phyloP scores from a whole-genome alignment of 2,888 invertebrate species.

The Eucriotettix oculatus region DNA sequence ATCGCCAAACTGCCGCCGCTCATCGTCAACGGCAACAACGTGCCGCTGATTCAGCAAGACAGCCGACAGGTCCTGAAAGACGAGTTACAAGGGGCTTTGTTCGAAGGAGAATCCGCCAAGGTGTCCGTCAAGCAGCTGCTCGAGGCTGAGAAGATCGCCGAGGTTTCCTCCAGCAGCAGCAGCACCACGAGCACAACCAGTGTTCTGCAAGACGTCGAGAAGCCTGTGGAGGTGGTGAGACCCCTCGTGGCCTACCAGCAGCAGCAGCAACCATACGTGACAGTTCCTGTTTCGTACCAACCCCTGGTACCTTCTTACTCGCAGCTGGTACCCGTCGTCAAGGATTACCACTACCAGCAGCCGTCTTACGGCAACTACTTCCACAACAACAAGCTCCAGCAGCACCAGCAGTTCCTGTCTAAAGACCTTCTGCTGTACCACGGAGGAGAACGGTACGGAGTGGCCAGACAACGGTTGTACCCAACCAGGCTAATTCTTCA shows the following conservation, averaged over 20 bases:
- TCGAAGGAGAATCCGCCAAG: not conserved
- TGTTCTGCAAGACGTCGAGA: not conserved
- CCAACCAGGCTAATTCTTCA: not conserved
- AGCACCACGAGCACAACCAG: not conserved
- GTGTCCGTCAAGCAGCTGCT: not conserved
- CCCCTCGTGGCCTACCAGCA: not conserved
- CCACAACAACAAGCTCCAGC: too few species aligned
- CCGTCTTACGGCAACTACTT: too few species aligned
- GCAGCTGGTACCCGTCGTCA: too few species aligned
- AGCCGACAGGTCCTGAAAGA: not conserved
- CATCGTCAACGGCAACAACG: not conserved
- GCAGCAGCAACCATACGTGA: not conserved
- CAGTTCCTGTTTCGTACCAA: not conserved
- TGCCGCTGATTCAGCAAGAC: not conserved
- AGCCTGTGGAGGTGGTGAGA: not conserved
- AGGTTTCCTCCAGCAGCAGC: not conserved
- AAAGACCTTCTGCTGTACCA: too few species aligned
- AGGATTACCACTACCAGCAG: too few species aligned
- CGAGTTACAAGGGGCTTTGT: not conserved
- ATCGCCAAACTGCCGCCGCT: not conserved
- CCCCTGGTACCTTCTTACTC: too few species aligned
- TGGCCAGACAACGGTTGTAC: not conserved
- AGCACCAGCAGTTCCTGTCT: too few species aligned
- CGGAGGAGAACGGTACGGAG: too few species aligned
- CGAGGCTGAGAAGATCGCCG: not conserved